These are phyloP conservation scores for Phoeniculus purpureus DNA, from an alignment of 2,797 vertebrate genomes.

Conservation along the genomic window DNA sequence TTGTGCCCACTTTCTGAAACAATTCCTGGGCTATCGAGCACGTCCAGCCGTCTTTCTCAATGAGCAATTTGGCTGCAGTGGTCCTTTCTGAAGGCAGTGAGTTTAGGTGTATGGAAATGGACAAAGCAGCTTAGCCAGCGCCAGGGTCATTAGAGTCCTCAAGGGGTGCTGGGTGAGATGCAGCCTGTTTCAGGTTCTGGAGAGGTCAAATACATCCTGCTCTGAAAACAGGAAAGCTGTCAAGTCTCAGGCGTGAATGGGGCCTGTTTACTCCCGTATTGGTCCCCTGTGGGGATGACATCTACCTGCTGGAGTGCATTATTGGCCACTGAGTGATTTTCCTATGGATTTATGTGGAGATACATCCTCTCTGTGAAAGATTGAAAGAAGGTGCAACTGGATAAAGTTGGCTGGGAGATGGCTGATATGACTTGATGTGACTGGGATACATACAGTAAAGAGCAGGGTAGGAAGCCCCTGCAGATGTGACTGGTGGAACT, in stretches of 20 bases:
- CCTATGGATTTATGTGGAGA: neutral
- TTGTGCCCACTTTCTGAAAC: neutral
- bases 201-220: neutral
- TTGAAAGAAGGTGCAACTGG: neutral
- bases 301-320: accelerated
- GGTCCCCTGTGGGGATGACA: accelerated
- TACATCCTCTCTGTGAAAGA: neutral
- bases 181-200: neutral
- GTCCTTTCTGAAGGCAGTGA: neutral
- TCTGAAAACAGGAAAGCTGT: neutral
- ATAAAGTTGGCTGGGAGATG: neutral
- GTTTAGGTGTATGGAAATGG: neutral
- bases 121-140: neutral
- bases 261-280: neutral
- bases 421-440: too few relatives aligned
- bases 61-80: neutral
- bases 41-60: neutral
- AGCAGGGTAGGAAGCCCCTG: neutral
- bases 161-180: neutral
- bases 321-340: neutral
- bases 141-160: neutral
- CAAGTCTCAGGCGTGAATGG: neutral
- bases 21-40: neutral
- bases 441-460: neutral
- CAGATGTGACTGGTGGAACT: accelerated